phyloP scores from a whole-genome alignment of 1,140 invertebrate species.

The Pemphigus obesinymphae region DNA sequence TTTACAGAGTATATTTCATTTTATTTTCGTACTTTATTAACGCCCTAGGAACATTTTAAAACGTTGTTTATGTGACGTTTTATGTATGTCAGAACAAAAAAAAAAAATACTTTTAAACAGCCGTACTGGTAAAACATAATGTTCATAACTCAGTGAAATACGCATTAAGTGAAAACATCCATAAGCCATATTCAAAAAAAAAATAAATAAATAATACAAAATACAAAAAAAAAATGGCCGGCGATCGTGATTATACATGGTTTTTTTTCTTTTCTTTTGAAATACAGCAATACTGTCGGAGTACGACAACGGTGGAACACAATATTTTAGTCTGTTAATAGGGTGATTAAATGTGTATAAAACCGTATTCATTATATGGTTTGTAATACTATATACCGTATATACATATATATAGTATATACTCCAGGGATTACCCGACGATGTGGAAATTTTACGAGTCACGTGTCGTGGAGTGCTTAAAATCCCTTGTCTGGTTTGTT shows the following conservation, averaged over 20 bases:
- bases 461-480: not conserved
- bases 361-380: not conserved
- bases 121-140: not conserved
- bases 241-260: not conserved
- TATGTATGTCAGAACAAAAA: not conserved
- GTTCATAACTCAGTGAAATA: not conserved
- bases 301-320: not conserved
- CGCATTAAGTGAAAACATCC: not conserved
- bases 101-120: not conserved
- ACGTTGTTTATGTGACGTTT: slow-evolving; percentile 16
- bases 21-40: not conserved
- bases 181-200: too few species aligned
- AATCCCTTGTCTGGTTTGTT: slow-evolving; percentile 6
- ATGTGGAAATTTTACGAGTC: slow-evolving; percentile 4
- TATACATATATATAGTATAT: not conserved
- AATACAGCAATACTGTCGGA: too few species aligned
- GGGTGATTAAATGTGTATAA: not conserved
- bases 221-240: not conserved
- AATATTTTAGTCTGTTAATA: not conserved
- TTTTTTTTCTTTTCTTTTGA: too few species aligned
- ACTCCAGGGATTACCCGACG: not conserved
- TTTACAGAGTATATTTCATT: not conserved
- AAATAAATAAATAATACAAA: too few species aligned
- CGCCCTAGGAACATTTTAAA: not conserved
- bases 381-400: not conserved